These are phyloP conservation scores for Aselliscus stoliczkanus DNA, from an alignment of 2,797 vertebrate species.

Conservation along the genomic window DNA sequence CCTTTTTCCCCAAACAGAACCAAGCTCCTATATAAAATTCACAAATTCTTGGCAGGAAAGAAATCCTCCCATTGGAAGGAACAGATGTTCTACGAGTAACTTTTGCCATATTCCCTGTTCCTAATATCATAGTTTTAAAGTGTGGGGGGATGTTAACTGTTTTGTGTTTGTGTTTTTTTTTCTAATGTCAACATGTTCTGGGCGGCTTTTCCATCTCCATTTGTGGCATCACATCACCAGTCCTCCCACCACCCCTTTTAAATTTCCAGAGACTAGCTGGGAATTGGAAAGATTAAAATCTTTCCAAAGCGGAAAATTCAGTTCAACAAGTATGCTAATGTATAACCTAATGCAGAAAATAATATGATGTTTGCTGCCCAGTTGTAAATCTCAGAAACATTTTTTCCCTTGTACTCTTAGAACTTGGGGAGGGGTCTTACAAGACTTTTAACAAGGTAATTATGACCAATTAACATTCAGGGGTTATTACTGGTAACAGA, in stretches of 20 bases:
- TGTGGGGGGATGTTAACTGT: constrained; percentile 36
- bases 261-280: constrained; percentile 58
- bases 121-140: constrained; percentile 59
- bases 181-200: constrained; percentile 63
- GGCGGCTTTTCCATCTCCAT: constrained; percentile 55
- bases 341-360: constrained; percentile 36
- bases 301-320: constrained; percentile 61
- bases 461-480: constrained; percentile 16
- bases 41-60: constrained; percentile 69
- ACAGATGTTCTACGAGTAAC: constrained; percentile 71
- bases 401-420: neutral
- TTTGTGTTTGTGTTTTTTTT: constrained; percentile 38
- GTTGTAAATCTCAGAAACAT: neutral
- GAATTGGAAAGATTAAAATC: constrained; percentile 63
- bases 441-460: constrained; percentile 23
- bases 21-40: constrained; percentile 76
- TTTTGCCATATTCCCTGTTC: constrained; percentile 58
- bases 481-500: neutral
- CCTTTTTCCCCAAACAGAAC: constrained; percentile 59
- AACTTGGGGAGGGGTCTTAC: neutral
- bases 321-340: constrained; percentile 47
- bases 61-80: constrained; percentile 66
- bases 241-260: neutral
- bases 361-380: neutral
- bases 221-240: constrained; percentile 46